Conservation (phyloP, 1,140 invertebrate genomes). For the Bilobella aurantiaca region DNA sequence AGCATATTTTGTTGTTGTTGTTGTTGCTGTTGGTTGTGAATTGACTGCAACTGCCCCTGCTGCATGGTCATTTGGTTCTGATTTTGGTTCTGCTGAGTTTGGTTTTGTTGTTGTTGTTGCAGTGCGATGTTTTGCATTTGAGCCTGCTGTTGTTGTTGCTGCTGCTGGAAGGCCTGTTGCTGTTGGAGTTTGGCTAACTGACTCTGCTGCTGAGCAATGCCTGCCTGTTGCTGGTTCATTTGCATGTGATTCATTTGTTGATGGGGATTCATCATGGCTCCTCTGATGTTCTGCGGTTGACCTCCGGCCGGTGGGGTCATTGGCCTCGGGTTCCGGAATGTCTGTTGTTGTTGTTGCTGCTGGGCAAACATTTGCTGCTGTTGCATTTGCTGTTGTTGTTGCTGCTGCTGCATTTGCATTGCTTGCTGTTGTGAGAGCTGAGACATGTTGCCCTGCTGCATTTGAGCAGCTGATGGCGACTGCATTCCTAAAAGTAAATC, state of each 20-base stretch:
- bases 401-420: slow-evolving; percentile 23
- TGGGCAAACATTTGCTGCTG: slow-evolving; percentile 36
- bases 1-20: slow-evolving; percentile 33
- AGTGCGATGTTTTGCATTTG: slow-evolving; percentile 3
- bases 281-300: neutral
- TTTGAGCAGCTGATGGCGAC: neutral
- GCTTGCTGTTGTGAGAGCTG: slow-evolving; percentile 15
- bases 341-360: slow-evolving; percentile 31
- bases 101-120: slow-evolving; percentile 40
- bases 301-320: neutral
- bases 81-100: slow-evolving; percentile 43
- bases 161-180: slow-evolving; percentile 12
- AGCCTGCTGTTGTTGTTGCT: slow-evolving; percentile 17
- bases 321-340: neutral
- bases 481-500: too few relatives aligned
- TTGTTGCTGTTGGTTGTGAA: too few relatives aligned
- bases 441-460: slow-evolving; percentile 11
- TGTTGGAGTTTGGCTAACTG: slow-evolving; percentile 21
- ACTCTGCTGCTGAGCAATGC: slow-evolving; percentile 15
- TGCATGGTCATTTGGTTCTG: slow-evolving; percentile 44
- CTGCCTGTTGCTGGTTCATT: slow-evolving; percentile 5
- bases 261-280: neutral
- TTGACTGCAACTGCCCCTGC: too few relatives aligned
- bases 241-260: slow-evolving; percentile 3
- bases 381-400: slow-evolving; percentile 28